Evolutionary conservation across 2,113 vertebrate genomes (phyloP), one percentile per base, ranked within the genome.

Genomic region (Amblyopsis rosae): DNA sequence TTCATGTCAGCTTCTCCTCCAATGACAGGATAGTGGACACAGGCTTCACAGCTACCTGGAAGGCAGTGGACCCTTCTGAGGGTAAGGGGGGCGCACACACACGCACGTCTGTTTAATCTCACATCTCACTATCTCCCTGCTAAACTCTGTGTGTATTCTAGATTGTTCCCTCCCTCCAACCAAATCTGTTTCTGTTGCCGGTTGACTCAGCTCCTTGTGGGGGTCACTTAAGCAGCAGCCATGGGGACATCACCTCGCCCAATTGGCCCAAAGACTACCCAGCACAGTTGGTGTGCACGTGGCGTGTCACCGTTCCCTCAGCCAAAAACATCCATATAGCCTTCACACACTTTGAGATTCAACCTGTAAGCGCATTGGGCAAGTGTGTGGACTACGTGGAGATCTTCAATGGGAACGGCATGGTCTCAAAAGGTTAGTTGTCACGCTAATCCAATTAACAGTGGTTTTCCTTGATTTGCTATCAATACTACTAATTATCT

Each of bases 331-430:
- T 93, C 59, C 70, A 87, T 12, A 65, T 93, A 0, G 75, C 17
- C 51, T 93, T 93, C 72, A 93, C 86, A 70, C 84, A 92, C 73
- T 93, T 92, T 79, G 82, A 90, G 32, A 32, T 93, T 62, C 90
- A 93, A 69, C 78, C 77, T 19, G 63, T 63, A 3, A 91, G 86
- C 66, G 0, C 81, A 4, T 59, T 91, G 0, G 87, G 89, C 50
- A 68, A 76, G 6, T 93, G 92, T 82, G 63, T 89, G 58, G 92
- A 93, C 81, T 91, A 88, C 48, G 82, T 93, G 57, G 92, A 93
- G 74, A 47, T 93, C 63, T 91, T 91, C 65, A 69, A 71, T 16
- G 88, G 90, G 69, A 62, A 81, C 49, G 80, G 3, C 19, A 80
- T 75, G 86, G 1, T 3, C 12, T 83, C 80, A 35, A 58, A 76